Evolutionary conservation across 2,888 invertebrate species (phyloP).

Genomic region (Leuctra nigra): DNA sequence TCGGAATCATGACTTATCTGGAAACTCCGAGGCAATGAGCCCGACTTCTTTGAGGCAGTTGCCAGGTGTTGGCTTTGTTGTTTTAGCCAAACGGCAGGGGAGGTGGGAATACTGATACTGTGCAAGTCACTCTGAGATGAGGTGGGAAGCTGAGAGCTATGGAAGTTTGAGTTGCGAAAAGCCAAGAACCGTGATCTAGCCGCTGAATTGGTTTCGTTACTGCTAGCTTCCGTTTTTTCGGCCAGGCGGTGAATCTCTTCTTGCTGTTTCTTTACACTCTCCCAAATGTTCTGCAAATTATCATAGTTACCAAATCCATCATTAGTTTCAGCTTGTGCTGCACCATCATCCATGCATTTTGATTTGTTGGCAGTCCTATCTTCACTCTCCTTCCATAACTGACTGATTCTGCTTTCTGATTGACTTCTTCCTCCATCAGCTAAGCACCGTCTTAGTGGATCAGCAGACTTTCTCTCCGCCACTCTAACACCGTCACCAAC

Average conservation of each 20-base stretch:
- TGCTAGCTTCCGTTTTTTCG: slow-evolving; percentile 19
- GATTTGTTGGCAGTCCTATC: slow-evolving; percentile 25
- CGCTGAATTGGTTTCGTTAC: slow-evolving; percentile 17
- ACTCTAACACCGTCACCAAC: not conserved
- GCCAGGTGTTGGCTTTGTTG: slow-evolving; percentile 62
- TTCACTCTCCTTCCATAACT: slow-evolving; percentile 32
- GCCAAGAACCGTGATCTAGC: not conserved
- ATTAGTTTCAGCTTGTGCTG: slow-evolving; percentile 30
- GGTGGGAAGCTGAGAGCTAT: slow-evolving; percentile 26
- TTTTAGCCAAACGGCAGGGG: slow-evolving; percentile 64
- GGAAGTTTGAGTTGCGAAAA: too few species aligned
- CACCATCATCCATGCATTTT: not conserved
- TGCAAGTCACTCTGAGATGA: slow-evolving; percentile 25
- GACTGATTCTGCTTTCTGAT: slow-evolving; percentile 31
- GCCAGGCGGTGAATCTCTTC: slow-evolving; percentile 25
- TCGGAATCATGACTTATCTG: slow-evolving; percentile 54
- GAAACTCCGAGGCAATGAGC: slow-evolving; percentile 71
- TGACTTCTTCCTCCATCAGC: not conserved
- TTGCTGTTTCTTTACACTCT: slow-evolving; percentile 28
- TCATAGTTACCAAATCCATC: slow-evolving; percentile 53
- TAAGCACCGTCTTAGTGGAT: not conserved
- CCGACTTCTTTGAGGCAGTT: slow-evolving; percentile 61
- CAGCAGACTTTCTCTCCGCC: not conserved
- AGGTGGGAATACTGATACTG: slow-evolving; percentile 45
- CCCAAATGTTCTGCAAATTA: slow-evolving; percentile 46